Evolutionary conservation across 2,888 invertebrate genomes (phyloP).

Genomic region (Microctonus hyperodae): DNA sequence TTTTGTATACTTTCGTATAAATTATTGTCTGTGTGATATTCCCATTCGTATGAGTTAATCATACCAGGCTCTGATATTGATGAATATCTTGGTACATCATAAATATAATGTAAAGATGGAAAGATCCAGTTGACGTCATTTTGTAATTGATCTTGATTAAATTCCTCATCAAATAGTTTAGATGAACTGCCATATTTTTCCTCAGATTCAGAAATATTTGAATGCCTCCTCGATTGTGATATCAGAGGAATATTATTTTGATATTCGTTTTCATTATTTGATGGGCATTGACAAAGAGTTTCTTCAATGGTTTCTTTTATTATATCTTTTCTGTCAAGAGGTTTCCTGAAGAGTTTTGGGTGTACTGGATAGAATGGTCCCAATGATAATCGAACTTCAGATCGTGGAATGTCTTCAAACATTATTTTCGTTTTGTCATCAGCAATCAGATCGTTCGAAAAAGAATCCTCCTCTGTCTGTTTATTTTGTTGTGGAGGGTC

Average conservation of each 20-base stretch:
- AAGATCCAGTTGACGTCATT: slow-evolving; percentile 31
- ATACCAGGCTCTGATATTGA: slow-evolving; percentile 43
- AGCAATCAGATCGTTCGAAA: slow-evolving; percentile 27
- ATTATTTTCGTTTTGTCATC: slow-evolving; percentile 34
- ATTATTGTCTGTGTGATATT: neutral
- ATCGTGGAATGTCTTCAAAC: slow-evolving; percentile 44
- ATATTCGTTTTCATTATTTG: neutral
- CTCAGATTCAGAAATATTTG: slow-evolving; percentile 36
- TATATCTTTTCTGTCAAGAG: slow-evolving; percentile 24
- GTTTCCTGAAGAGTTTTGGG: slow-evolving; percentile 20
- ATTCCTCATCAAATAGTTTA: slow-evolving; percentile 27
- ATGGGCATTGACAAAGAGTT: neutral
- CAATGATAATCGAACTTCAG: slow-evolving; percentile 41
- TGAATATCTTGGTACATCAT: slow-evolving; percentile 42
- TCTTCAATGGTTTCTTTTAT: neutral
- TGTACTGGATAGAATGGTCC: slow-evolving; percentile 39
- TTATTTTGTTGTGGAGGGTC: slow-evolving; percentile 16
- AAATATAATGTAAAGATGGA: slow-evolving; percentile 32
- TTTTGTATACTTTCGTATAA: slow-evolving; percentile 9
- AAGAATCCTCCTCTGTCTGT: slow-evolving; percentile 15
- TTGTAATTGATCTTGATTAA: slow-evolving; percentile 40
- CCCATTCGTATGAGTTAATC: neutral
- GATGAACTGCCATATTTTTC: neutral
- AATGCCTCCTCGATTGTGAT: slow-evolving; percentile 41
- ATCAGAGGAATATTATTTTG: slow-evolving; percentile 2